Base-by-base conservation (phyloP, 2,113 vertebrate species). In the Protobothrops flavoviridis region DNA sequence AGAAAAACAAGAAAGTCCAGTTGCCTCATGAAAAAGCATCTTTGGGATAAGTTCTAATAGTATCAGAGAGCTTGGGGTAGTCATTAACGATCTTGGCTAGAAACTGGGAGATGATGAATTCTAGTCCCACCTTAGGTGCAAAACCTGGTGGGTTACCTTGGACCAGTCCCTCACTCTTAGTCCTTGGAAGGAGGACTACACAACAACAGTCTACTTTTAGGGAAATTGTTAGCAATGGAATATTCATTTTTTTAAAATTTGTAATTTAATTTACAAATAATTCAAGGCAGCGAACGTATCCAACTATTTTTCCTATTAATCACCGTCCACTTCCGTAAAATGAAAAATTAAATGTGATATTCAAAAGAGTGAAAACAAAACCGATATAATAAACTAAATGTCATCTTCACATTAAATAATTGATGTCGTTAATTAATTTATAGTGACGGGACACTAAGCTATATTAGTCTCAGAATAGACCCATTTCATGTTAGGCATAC, bases 21-120 rank as follows among this genome's bases (percentile, higher is more conserved):
- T 50, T 50, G 8, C 48, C 48, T 50, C 1, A 0, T 50, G 48
- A 50, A 50, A 50, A 50, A 50, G 48, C 48, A 50, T 50, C 8
- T 50, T 50, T 50, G 48, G 48, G 48, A 50, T 50, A 48, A 15
- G 55, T 85, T 57, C 45, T 93, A 95, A 94, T 74, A 95, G 94
- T 90, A 91, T 94, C 64, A 90, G 0, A 33, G 13, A 74, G n/a
- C n/a, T 20, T 20, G 69, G n/a, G 33, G 29, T n/a, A 69, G 29
- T 12, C 11, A n/a, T 69, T 69, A n/a, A 69, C 12, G 29, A 5
- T 9, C 10, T 33, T 33, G 64, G n/a, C 69, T 74, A 74, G 69
- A 17, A 74, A 74, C 69, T 33, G 5, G 69, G 15, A 74, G 15
- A 20, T 33, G 13, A 5, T 33, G 69, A 74, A 12, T 74, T 74